Evolutionary conservation across 2,113 vertebrate genomes (phyloP).

Genomic region (Nycticryphes semicollaris): DNA sequence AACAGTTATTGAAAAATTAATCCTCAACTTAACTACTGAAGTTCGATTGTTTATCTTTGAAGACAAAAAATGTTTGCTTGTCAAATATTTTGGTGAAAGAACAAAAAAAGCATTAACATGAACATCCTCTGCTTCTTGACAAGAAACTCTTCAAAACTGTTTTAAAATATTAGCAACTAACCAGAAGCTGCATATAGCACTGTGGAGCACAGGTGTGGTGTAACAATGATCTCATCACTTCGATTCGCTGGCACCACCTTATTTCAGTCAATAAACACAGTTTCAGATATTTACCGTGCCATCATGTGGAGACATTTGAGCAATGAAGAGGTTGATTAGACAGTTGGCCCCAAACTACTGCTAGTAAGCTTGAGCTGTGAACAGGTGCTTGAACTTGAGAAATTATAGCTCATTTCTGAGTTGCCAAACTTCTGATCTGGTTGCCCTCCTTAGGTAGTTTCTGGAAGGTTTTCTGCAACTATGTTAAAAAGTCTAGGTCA

Average conservation of each 20-base stretch:
- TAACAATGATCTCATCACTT: background rate
- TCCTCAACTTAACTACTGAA: background rate
- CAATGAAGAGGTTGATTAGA: background rate
- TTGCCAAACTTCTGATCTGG: background rate
- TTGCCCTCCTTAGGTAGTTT: background rate
- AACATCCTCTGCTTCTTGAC: background rate
- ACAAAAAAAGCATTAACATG: background rate
- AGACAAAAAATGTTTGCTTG: background rate
- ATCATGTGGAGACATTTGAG: slow-evolving; percentile 24
- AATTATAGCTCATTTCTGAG: background rate
- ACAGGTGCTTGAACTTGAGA: background rate
- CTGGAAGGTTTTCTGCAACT: background rate
- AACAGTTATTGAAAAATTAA: background rate
- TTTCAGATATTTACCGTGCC: slow-evolving; percentile 37
- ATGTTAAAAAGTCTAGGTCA: background rate
- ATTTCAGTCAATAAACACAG: background rate
- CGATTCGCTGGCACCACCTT: background rate
- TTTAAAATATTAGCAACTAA: background rate
- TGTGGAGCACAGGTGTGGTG: background rate
- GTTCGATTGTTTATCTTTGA: background rate
- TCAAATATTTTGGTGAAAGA: background rate
- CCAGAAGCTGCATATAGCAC: background rate
- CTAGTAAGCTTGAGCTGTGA: background rate
- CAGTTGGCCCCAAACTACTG: background rate
- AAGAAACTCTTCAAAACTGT: background rate